phyloP scores from a whole-genome alignment of 2,797 vertebrate genomes.

The Halcyon leucocephala region DNA sequence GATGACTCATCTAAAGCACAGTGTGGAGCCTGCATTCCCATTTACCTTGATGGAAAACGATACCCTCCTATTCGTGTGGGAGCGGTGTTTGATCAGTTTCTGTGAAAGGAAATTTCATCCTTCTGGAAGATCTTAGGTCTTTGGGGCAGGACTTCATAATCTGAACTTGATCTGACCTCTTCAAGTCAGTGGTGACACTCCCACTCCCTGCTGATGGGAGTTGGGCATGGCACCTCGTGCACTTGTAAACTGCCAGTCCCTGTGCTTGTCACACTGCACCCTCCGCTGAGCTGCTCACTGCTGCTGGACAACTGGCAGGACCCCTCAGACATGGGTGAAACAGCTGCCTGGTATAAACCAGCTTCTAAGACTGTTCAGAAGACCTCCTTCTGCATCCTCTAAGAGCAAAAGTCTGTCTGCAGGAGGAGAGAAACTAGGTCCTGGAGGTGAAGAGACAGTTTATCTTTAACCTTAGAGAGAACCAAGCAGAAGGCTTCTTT shows the following conservation, averaged over 20 bases:
- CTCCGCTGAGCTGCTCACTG: background rate
- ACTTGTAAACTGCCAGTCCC: background rate
- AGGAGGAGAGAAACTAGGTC: background rate
- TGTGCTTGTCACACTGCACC: too few relatives aligned
- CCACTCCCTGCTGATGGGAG: background rate
- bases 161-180: background rate
- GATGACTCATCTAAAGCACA: constrained; percentile 6
- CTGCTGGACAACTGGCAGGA: background rate
- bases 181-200: accelerated
- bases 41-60: background rate
- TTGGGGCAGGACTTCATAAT: background rate
- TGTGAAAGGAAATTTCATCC: background rate
- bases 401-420: background rate
- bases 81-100: background rate
- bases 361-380: background rate
- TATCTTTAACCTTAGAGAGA: background rate
- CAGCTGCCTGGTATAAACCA: background rate
- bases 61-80: background rate
- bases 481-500: background rate
- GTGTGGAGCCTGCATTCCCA: background rate
- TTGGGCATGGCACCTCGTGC: background rate
- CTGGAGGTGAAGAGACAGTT: background rate
- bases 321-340: accelerated
- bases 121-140: background rate
- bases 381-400: background rate